Base-by-base conservation (phyloP, 2,797 vertebrate species). In the Labeo calbasu region DNA sequence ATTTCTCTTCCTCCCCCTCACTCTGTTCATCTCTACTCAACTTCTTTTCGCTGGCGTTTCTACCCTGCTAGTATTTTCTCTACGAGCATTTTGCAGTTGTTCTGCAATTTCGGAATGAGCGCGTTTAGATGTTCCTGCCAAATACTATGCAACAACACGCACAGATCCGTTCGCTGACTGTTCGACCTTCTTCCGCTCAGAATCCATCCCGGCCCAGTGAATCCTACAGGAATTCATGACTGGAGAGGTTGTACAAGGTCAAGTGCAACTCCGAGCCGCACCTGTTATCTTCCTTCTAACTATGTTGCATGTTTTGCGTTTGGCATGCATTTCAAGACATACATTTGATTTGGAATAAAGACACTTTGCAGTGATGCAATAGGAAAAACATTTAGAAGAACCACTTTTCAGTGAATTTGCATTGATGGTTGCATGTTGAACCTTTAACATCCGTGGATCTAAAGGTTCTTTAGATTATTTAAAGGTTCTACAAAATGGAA, bases 221-320 rank as follows among this genome's bases (percentile, higher is more conserved):
- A n/a, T 82, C 70, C 57, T 63, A 13, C 70, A 65, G 70, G 81
- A 75, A 51, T 82, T 75, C 46, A 65, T 19, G 80, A 46, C 53
- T 48, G 68, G 10, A 69, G 43, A 81, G 65, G 50, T 80, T 5
- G 7, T 17, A 1, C 57, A 32, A 51, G 80, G 80, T 75, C 81
- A 51, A 63, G 51, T 48, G 36, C 43, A 61, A 19, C 72, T 71
- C 43, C 0, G 43, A 71, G 69, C 69, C 3, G 43, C 73, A 76
- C 32, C 72, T 57, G 72, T 40, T 76, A 40, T 14, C 7, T 5
- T 57, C 32, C 72, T 76, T 76, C 15, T 32, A 25, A 65, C 61
- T 32, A 46, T 50, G 17, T 21, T 75, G 51, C 72, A 40, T 36
- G 72, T 3, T 57, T 48, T 69, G 66, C 36, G 1, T 69, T 46